Base-by-base conservation (phyloP, 2,888 invertebrate species). In the Hydropsyche betteni region DNA sequence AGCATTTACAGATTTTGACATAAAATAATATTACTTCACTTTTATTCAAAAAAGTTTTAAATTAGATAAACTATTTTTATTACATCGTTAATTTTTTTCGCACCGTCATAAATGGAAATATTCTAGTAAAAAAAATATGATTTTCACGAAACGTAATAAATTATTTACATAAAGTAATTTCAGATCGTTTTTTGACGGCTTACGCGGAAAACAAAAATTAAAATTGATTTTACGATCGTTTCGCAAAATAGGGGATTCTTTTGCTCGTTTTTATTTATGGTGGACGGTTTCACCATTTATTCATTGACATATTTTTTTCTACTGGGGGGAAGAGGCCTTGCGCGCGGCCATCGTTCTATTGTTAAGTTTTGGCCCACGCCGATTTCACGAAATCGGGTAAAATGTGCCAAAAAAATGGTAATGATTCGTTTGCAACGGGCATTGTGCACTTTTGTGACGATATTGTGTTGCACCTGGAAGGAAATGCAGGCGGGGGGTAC, bases 181-280 rank as follows among this genome's bases (percentile, higher is more conserved):
- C 16, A 33, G n/a, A 4, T 69, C 44, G 16, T 50, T 50, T 24
- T 69, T 16, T 14, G 16, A 50, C 7, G 8, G 5, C 24, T 4
- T 36, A 24, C 36, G 34, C 34, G 5, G 64, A 64, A 64, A 64
- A 64, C 69, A 64, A 77, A 74, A 74, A 24, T 76, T 61, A 75
- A 77, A 78, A 74, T 77, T 76, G 79, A 77, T 79, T 79, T 77
- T 77, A 79, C 79, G 77, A 77, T 34, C 61, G 64, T 38, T 69
- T 24, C 69, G 69, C 38, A 53, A 72, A 72, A 72, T 33, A 14
- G 55, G 24, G 72, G 34, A 38, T 74, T 52, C 68, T 69, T 52
- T 75, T 12, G 75, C 74, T 75, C 74, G 75, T 74, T 77, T 74
- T 77, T 78, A 79, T 79, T 79, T 79, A 79, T 79, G 79, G 71